phyloP scores from a whole-genome alignment of 2,797 vertebrate genomes.

The Phaenicophaeus curvirostris region DNA sequence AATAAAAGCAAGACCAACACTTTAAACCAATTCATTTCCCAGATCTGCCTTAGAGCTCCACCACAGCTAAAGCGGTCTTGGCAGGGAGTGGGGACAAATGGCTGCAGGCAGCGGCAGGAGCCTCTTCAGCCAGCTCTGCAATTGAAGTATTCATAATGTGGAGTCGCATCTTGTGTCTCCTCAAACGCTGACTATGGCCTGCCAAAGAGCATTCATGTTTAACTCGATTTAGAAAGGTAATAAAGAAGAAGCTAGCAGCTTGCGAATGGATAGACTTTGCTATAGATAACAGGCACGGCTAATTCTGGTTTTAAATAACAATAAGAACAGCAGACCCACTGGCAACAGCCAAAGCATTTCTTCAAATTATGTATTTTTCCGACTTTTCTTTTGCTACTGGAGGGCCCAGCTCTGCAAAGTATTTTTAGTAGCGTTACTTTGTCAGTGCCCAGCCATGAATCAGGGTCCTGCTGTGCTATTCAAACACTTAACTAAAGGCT shows the following conservation, averaged over 20 bases:
- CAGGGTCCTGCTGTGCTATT: conserved; percentile 57
- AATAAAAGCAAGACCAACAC: not conserved
- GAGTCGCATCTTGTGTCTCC: not conserved
- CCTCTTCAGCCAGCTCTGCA: not conserved
- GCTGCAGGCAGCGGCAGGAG: not conserved
- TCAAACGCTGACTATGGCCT: not conserved
- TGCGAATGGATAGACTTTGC: not conserved
- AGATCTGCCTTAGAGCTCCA: not conserved
- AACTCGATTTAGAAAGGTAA: conserved; percentile 40
- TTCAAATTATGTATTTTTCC: conserved; percentile 44
- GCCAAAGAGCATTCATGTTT: conserved; percentile 2
- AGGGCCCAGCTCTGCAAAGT: conserved; percentile 42
- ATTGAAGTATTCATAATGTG: fast-evolving
- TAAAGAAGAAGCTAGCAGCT: conserved; percentile 34
- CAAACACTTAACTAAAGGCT: conserved; percentile 54
- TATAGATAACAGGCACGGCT: conserved; percentile 31
- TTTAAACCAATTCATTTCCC: not conserved
- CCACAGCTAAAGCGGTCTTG: not conserved
- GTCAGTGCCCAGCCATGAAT: conserved; percentile 38
- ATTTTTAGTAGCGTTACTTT: conserved; percentile 51
- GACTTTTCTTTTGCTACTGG: conserved; percentile 40
- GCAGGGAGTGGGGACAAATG: not conserved
- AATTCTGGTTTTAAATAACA: conserved; percentile 63
- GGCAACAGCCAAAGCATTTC: conserved; percentile 47
- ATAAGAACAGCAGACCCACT: conserved; percentile 28